phyloP scores from a whole-genome alignment of 2,113 vertebrate genomes.

The Sarotherodon lohbergeri region DNA sequence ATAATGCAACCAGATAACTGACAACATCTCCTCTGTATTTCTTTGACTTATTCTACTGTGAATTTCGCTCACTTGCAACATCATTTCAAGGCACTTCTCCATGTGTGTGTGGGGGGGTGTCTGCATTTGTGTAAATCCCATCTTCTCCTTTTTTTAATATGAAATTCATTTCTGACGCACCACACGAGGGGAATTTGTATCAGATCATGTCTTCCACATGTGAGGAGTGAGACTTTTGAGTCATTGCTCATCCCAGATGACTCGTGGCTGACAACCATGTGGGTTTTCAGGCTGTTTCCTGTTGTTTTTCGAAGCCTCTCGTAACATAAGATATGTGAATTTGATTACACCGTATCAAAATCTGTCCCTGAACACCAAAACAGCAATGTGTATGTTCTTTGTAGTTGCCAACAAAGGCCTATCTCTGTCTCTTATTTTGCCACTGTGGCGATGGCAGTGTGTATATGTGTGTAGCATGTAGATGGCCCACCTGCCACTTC shows the following conservation, averaged over 20 bases:
- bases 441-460: background rate
- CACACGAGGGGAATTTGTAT: background rate
- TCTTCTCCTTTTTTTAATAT: background rate
- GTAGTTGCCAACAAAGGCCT: slow-evolving; percentile 21
- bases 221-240: background rate
- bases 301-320: slow-evolving; percentile 31
- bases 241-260: slow-evolving; percentile 5
- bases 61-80: background rate
- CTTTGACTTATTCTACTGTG: background rate
- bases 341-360: slow-evolving; percentile 34
- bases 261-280: background rate
- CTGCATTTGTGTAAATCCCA: background rate
- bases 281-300: background rate
- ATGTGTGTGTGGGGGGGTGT: background rate
- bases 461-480: slow-evolving; percentile 12
- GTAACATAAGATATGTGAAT: slow-evolving; percentile 20
- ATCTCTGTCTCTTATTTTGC: background rate
- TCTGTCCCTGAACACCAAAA: slow-evolving; percentile 43
- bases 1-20: background rate
- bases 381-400: slow-evolving; percentile 30
- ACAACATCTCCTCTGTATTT: background rate
- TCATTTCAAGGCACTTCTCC: background rate
- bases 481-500: slow-evolving; percentile 66
- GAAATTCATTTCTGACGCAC: background rate
- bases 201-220: slow-evolving; percentile 15